These are phyloP conservation scores for Actinemys pallida DNA, from an alignment of 2,113 vertebrate species.

Conservation along the genomic window DNA sequence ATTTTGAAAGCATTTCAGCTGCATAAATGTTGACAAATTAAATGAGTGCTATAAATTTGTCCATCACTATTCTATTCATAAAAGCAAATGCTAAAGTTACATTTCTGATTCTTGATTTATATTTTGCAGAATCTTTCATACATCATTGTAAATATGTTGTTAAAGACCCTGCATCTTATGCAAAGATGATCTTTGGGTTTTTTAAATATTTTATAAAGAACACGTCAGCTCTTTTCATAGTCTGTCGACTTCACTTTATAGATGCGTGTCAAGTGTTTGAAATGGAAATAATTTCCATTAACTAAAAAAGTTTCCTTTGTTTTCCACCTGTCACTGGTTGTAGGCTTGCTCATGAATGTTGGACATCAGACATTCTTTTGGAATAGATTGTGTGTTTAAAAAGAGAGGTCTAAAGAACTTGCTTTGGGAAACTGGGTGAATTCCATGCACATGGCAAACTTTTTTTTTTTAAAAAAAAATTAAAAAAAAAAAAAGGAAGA, in stretches of 20 bases:
- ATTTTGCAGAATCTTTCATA: slow-evolving; percentile 32
- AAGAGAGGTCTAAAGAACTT: neutral
- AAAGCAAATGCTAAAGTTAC: neutral
- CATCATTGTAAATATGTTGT: slow-evolving; percentile 51
- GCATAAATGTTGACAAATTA: slow-evolving; percentile 29
- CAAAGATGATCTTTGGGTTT: slow-evolving; percentile 69
- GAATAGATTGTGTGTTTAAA: neutral
- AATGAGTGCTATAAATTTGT: slow-evolving; percentile 42
- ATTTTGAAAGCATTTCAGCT: slow-evolving; percentile 43
- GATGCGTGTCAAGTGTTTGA: slow-evolving; percentile 36
- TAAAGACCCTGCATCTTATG: slow-evolving; percentile 64
- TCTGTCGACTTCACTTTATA: neutral
- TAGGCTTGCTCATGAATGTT: slow-evolving; percentile 9
- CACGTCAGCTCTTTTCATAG: neutral
- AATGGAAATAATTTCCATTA: slow-evolving; percentile 40
- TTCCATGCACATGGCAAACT: neutral
- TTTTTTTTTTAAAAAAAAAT: neutral
- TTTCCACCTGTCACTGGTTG: neutral
- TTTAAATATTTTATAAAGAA: neutral
- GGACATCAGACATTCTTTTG: neutral
- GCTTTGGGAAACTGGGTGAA: neutral
- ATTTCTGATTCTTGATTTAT: slow-evolving; percentile 17
- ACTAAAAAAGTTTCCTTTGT: neutral
- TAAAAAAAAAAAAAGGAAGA: neutral
- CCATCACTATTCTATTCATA: slow-evolving; percentile 1